Evolutionary conservation across 1,140 invertebrate species (phyloP).

Genomic region (Glomeris maerens): DNA sequence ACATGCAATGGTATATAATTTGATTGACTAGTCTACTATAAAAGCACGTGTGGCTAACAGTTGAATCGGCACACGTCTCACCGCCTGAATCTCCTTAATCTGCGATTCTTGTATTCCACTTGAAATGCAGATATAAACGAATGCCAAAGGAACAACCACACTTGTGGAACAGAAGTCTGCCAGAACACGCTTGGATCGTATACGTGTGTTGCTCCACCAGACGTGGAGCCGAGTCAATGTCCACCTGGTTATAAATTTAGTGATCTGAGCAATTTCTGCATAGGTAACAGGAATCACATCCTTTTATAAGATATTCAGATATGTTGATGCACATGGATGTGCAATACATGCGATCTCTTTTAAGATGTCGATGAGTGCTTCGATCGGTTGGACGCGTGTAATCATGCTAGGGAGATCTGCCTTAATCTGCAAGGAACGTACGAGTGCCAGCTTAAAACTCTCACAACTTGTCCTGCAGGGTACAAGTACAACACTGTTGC

Average conservation of each 20-base stretch:
- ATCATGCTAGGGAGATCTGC: conserved; percentile 23
- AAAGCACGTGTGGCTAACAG: background rate
- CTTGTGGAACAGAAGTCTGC: conserved; percentile 34
- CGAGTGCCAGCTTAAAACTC: conserved; percentile 25
- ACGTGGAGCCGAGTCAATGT: conserved; percentile 31
- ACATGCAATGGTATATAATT: conserved; percentile 6
- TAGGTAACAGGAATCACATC: conserved; percentile 25
- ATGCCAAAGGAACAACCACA: conserved; percentile 23
- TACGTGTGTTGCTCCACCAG: conserved; percentile 37
- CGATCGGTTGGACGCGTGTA: conserved; percentile 31
- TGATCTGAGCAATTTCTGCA: conserved; percentile 32
- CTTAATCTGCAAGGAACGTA: conserved; percentile 29
- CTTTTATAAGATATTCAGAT: conserved; percentile 20
- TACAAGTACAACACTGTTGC: conserved; percentile 18
- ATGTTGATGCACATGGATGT: conserved; percentile 25
- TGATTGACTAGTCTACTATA: too few relatives aligned
- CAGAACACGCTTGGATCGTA: conserved; percentile 52
- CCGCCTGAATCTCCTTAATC: background rate
- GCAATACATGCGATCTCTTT: conserved; percentile 9
- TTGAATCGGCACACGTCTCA: background rate
- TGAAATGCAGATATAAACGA: conserved; percentile 20
- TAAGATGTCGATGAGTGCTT: conserved; percentile 40
- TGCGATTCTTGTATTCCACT: background rate
- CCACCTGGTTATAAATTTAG: conserved; percentile 46
- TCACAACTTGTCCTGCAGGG: conserved; percentile 22